Evolutionary conservation across 2,797 vertebrate species (phyloP), one percentile per base, ranked within the genome.

Genomic region (Clarias pachynema): DNA sequence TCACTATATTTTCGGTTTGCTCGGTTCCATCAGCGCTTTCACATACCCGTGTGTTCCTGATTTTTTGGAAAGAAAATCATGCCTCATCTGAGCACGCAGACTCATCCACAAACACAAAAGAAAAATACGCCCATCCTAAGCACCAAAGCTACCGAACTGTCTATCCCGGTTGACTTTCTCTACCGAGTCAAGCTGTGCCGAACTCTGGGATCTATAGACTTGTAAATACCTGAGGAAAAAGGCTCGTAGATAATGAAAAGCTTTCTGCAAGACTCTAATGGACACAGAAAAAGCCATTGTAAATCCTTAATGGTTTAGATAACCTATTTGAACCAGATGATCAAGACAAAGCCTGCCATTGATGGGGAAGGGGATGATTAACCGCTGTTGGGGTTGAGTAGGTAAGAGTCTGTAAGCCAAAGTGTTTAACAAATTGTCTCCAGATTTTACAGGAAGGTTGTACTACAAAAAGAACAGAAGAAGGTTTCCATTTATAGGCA

Each of bases 401-500:
- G 62, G 37, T 65, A 49, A 53, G n/a, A 6, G n/a, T 49, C 62
- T 80, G 78, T 26, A 80, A 65, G 78, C 24, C 62, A 63, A 79
- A 80, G 62, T 80, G 78, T 29, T 80, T 53, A 44, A 12, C 65
- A 66, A 80, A 80, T 80, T 31, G 78, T 49, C 78, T 80, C 78
- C 78, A 80, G 78, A 29, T 80, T 66, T 66, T 79, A 26, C 37
- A 66, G n/a, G 40, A 62, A 80, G 60, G 18, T 29, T 80, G 78
- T 65, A 65, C 78, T 63, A 80, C 40, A 80, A 80, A 49, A 65
- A 40, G 26, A 79, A 79, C 60, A 63, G 34, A 29, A 63, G 24
- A 56, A n/a, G 2, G 59, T 15, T 63, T 79, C 78, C 78, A 79
- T 79, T 44, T 63, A 79, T 44, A 63, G 78, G 59, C 24, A 79